Evolutionary conservation across 2,113 vertebrate species (phyloP).

Genomic region (Actinemys pallida): DNA sequence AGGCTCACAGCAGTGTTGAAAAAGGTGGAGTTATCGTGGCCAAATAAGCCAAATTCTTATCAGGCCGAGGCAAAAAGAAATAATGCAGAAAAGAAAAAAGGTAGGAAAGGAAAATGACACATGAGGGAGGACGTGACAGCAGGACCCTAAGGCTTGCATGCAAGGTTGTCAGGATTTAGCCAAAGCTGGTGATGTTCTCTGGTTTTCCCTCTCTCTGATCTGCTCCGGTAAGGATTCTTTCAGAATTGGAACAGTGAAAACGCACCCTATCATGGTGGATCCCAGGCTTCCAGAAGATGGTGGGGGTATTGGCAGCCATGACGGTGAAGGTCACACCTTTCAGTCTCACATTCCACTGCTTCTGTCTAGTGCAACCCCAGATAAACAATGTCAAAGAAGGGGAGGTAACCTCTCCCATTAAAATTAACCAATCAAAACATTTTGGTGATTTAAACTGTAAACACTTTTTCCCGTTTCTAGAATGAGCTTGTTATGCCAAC

Average conservation of each 20-base stretch:
- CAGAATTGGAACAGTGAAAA: too few relatives aligned
- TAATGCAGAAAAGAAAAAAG: not conserved
- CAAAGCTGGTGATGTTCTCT: too few relatives aligned
- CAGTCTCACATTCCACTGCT: rapidly evolving
- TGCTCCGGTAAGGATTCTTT: too few relatives aligned
- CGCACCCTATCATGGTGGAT: not conserved
- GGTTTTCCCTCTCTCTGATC: too few relatives aligned
- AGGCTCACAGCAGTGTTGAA: too few relatives aligned
- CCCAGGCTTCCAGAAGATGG: rapidly evolving
- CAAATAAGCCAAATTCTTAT: too few relatives aligned
- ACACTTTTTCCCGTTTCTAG: not conserved
- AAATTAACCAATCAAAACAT: not conserved
- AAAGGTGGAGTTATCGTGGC: too few relatives aligned
- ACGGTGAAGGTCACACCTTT: not conserved
- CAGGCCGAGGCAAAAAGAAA: not conserved
- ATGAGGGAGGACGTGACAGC: not conserved
- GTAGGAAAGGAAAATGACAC: rapidly evolving
- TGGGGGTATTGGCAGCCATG: not conserved
- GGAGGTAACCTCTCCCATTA: not conserved
- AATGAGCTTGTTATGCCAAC: not conserved
- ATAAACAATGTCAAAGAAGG: too few relatives aligned
- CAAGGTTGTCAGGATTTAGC: not conserved
- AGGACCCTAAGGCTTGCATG: not conserved
- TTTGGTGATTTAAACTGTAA: not conserved
- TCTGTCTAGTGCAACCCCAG: rapidly evolving